Conservation (phyloP, 1,140 invertebrate genomes). For the Aethina tumida region DNA sequence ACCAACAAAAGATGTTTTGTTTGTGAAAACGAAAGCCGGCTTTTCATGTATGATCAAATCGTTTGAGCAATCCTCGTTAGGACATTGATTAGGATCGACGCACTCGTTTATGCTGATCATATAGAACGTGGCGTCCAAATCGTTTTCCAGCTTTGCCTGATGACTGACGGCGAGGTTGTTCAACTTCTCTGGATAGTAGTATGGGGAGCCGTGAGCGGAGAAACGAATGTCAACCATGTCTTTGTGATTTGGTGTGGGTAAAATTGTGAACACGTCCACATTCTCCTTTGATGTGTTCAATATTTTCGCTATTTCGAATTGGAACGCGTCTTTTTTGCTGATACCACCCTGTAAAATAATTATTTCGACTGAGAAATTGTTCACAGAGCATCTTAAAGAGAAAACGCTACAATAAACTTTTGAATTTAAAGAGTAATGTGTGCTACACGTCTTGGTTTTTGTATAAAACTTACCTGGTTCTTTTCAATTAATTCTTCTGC, state of each 20-base stretch:
- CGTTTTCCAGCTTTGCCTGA: constrained; percentile 56
- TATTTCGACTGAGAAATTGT: not conserved
- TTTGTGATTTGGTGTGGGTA: constrained; percentile 51
- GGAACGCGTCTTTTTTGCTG: constrained; percentile 66
- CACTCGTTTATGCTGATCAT: constrained; percentile 87
- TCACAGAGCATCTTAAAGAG: not conserved
- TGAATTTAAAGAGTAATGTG: constrained; percentile 8
- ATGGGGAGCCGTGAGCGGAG: constrained; percentile 85
- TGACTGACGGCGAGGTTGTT: constrained; percentile 53
- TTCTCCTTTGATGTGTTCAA: constrained; percentile 69
- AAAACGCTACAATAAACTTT: constrained; percentile 12
- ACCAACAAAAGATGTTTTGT: constrained; percentile 81
- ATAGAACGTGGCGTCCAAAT: constrained; percentile 60
- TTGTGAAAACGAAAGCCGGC: constrained; percentile 76
- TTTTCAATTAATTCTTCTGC: constrained; percentile 74
- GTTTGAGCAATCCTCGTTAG: constrained; percentile 57
- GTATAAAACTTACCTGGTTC: constrained; percentile 38
- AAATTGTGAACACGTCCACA: constrained; percentile 87
- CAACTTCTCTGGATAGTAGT: constrained; percentile 74
- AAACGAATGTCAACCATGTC: constrained; percentile 71
- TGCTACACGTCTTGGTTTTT: constrained; percentile 6
- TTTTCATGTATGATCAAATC: constrained; percentile 56
- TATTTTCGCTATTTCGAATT: constrained; percentile 55
- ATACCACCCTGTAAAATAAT: constrained; percentile 40
- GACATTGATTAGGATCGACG: constrained; percentile 56